A percentile compares a stretch with the other conserved stretches of the same genome.
Conservation (phyloP, 2,797 vertebrate genomes). For the Anguilla megastoma region DNA sequence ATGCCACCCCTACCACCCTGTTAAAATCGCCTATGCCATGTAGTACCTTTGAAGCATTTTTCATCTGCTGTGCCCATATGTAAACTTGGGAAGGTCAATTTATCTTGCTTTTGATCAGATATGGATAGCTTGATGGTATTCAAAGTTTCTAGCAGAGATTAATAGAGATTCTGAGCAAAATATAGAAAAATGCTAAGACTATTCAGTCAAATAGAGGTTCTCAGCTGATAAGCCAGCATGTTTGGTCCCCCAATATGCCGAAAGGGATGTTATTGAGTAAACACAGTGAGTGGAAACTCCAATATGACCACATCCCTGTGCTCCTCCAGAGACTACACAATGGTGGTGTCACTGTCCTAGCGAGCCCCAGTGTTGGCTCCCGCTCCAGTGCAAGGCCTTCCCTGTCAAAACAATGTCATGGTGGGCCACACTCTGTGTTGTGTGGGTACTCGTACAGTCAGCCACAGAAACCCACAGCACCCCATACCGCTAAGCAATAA, state of each 20-base stretch:
- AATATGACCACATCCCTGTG: background rate
- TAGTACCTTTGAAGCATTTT: background rate
- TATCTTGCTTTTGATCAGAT: background rate
- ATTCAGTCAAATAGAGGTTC: background rate
- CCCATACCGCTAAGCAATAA: slow-evolving; percentile 1
- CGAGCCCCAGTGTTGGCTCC: slow-evolving; percentile 1
- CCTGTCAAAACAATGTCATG: slow-evolving; percentile 18
- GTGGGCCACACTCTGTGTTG: background rate
- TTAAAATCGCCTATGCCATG: too few species aligned
- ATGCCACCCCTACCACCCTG: too few species aligned
- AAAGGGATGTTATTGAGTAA: background rate
- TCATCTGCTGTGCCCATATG: background rate
- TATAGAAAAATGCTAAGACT: background rate
- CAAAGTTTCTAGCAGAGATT: background rate
- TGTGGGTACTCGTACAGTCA: background rate
- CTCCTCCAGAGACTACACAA: background rate
- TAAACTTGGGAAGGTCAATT: background rate
- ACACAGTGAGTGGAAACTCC: slow-evolving; percentile 2
- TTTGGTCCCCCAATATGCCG: background rate
- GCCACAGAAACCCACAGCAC: background rate
- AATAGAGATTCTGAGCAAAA: background rate
- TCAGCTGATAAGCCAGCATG: background rate
- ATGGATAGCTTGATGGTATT: too few species aligned
- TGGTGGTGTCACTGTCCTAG: background rate
- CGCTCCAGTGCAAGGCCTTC: background rate